Evolutionary conservation across 2,797 vertebrate genomes (phyloP), one percentile per base, ranked within the genome.

Genomic region (Clarias platycephalus): DNA sequence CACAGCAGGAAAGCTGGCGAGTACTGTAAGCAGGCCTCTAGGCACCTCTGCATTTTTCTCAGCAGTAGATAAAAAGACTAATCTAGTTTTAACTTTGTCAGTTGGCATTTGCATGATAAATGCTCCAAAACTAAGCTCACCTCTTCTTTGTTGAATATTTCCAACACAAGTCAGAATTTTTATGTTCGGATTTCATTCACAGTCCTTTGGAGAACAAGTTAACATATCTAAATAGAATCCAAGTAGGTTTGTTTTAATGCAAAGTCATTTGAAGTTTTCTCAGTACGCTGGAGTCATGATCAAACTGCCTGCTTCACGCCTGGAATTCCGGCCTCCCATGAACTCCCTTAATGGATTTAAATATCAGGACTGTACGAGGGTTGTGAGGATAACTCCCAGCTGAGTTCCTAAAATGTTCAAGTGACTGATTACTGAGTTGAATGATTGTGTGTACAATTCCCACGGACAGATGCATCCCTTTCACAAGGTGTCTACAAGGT

Each of bases 41-140:
- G 77, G 60, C 37, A 64, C 37, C 57, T 44, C 24, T 49, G 37
- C 62, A 44, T 64, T 80, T 37, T 34, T 37, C 34, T 63, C 57
- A 37, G 76, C 58, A 40, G 40, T n/a, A 79, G 76, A 79, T 26
- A 62, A 79, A 58, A 58, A 79, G 28, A 40, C 58, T 79, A 63
- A 79, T 79, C 58, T 58, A 79, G 40, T 79, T 62, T 63, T 79
- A 78, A 62, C 22, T 63, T 79, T 63, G 76, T 79, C 76, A 79
- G 57, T 63, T 79, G 76, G 44, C 58, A 78, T 78, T 78, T 78
- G 58, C 34, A 62, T 78, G 57, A 78, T 78, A 62, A 78, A 78
- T 78, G 76, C 76, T 78, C 4, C 8, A 63, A 44, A 78, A 78
- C 72, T n/a, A 62, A 12, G 22, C 20, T 60, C 58, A 79, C 31